Conservation (phyloP, 2,888 invertebrate species). For the Platerodrilus igneus region DNA sequence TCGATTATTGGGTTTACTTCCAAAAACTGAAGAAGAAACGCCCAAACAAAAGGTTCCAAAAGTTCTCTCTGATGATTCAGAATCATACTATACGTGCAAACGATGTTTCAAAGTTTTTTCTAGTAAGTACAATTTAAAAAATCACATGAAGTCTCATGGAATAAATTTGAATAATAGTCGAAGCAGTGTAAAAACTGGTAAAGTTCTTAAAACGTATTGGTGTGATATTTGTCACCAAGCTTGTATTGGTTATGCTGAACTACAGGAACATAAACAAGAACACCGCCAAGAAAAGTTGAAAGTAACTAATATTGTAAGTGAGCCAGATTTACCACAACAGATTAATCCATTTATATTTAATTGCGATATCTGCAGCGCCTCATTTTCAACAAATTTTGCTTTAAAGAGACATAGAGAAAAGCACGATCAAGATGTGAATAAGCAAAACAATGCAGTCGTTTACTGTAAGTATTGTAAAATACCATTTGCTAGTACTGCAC, state of each 20-base stretch:
- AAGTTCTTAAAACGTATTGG: slow-evolving; percentile 44
- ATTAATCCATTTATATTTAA: slow-evolving; percentile 36
- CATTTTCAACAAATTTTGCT: slow-evolving; percentile 44
- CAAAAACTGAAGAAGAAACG: slow-evolving; percentile 14
- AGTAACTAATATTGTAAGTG: slow-evolving; percentile 2
- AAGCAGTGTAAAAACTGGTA: slow-evolving; percentile 29
- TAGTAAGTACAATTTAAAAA: slow-evolving; percentile 45
- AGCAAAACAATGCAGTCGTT: slow-evolving; percentile 27
- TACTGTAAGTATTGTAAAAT: slow-evolving; percentile 43
- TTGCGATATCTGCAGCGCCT: slow-evolving; percentile 47
- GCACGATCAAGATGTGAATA: slow-evolving; percentile 28
- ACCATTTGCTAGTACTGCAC: slow-evolving; percentile 32
- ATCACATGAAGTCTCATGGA: slow-evolving; percentile 51
- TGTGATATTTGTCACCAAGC: slow-evolving; percentile 64
- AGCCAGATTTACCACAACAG: slow-evolving; percentile 25
- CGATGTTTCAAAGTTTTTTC: slow-evolving; percentile 51
- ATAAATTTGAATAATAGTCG: slow-evolving; percentile 39
- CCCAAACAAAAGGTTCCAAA: not conserved
- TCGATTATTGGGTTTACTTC: slow-evolving; percentile 17
- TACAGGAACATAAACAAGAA: slow-evolving; percentile 55
- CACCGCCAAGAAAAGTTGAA: slow-evolving; percentile 36
- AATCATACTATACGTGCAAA: slow-evolving; percentile 47
- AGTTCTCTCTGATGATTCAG: slow-evolving; percentile 27
- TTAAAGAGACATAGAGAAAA: slow-evolving; percentile 45
- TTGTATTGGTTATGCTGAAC: slow-evolving; percentile 52